Percentiles rank a stretch among this genome's conserved stretches.
Evolutionary conservation across 2,113 vertebrate genomes (phyloP).

Genomic region (Tetraodon nigroviridis): DNA sequence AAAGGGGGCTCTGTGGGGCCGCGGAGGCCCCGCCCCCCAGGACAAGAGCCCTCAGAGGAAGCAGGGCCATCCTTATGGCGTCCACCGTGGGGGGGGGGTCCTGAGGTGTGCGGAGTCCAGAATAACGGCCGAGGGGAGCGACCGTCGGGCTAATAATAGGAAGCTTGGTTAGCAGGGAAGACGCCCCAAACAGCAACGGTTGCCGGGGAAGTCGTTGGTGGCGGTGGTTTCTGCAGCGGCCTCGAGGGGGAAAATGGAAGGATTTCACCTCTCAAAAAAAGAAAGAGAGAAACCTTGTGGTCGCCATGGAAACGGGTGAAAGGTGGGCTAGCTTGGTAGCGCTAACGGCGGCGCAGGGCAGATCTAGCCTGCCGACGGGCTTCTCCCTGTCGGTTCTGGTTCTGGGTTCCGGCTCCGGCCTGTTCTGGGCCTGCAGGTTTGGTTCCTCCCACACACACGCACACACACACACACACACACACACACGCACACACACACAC

Average conservation of each 20-base stretch:
- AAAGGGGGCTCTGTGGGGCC: constrained; percentile 65
- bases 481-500: too few relatives aligned
- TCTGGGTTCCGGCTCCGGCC: too few relatives aligned
- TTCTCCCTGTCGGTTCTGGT: too few relatives aligned
- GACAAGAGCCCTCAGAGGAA: constrained; percentile 42
- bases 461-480: too few relatives aligned
- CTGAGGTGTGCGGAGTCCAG: constrained; percentile 17
- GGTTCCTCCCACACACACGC: too few relatives aligned
- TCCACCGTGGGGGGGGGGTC: constrained; percentile 7
- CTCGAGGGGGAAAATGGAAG: constrained; percentile 6
- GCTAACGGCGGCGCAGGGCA: too few relatives aligned
- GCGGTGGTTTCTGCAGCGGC: constrained; percentile 3
- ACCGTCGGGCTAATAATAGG: constrained; percentile 62
- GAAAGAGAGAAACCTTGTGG: not conserved
- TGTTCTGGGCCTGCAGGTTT: too few relatives aligned
- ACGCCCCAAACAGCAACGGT: constrained; percentile 60
- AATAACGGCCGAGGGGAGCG: constrained; percentile 34
- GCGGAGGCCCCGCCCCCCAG: constrained; percentile 27
- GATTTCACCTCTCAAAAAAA: not conserved
- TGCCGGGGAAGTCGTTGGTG: constrained; percentile 45
- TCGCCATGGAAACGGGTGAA: too few relatives aligned
- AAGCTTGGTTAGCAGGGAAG: constrained; percentile 45
- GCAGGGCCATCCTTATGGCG: constrained; percentile 48
- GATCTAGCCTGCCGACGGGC: too few relatives aligned
- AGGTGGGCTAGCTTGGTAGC: too few relatives aligned